A percentile compares a stretch with the other conserved stretches of the same genome.
Conservation (phyloP, 2,113 vertebrate genomes). For the Callaeas wilsoni region DNA sequence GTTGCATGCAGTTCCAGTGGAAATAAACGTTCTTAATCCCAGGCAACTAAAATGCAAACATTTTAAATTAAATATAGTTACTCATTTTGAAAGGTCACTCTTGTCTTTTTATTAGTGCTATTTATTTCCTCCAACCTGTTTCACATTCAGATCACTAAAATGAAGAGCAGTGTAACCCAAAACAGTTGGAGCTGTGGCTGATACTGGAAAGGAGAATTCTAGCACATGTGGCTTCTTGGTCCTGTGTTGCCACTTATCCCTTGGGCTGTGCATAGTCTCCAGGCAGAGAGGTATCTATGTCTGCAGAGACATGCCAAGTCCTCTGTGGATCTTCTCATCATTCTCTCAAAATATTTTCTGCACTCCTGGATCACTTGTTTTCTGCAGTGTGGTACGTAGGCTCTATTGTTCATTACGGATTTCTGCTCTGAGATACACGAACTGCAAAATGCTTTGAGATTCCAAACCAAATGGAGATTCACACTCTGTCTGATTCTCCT, state of each 20-base stretch:
- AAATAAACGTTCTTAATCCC: background rate
- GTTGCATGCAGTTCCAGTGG: background rate
- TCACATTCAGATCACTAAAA: background rate
- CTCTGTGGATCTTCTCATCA: background rate
- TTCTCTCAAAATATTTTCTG: background rate
- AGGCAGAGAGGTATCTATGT: too few relatives aligned
- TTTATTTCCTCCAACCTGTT: background rate
- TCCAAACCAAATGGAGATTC: background rate
- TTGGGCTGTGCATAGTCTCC: fast-evolving
- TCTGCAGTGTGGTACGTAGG: fast-evolving
- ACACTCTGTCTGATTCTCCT: background rate
- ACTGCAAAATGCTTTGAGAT: background rate
- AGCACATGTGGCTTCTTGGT: background rate
- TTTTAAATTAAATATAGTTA: background rate
- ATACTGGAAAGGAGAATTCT: background rate
- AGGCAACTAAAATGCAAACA: background rate
- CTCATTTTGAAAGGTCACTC: background rate
- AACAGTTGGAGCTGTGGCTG: background rate
- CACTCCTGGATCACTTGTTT: background rate
- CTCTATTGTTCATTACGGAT: background rate
- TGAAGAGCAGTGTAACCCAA: background rate
- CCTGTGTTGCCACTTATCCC: background rate
- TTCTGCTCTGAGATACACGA: background rate
- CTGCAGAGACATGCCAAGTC: background rate
- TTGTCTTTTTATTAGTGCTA: background rate